Conservation (phyloP, 2,797 vertebrate species). For the Stomatorhinus walkeri region DNA sequence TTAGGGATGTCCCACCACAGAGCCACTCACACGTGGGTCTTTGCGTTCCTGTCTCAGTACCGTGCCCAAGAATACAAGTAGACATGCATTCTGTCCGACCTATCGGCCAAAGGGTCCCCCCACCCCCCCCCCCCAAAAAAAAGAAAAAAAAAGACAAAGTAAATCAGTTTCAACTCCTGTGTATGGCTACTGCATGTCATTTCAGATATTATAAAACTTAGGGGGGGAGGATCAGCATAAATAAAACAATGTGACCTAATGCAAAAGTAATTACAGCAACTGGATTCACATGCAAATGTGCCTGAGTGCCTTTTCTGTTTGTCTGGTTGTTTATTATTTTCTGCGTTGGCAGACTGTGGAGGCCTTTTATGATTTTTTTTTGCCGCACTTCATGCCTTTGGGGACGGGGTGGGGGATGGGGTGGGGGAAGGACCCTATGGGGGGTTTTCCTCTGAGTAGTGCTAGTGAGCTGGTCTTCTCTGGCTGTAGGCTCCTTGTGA, state of each 20-base stretch:
- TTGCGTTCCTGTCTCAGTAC: not conserved
- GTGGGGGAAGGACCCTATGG: slow-evolving; percentile 21
- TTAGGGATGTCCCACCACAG: not conserved
- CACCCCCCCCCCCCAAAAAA: not conserved
- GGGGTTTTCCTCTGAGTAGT: slow-evolving; percentile 17
- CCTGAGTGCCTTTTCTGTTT: slow-evolving; percentile 33
- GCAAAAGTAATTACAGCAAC: not conserved
- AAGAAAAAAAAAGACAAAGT: not conserved
- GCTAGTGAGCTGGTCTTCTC: slow-evolving; percentile 46
- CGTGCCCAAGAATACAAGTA: not conserved
- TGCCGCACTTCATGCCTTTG: slow-evolving; percentile 41
- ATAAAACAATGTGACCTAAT: not conserved
- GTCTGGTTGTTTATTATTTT: not conserved
- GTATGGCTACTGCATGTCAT: not conserved
- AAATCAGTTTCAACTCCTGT: not conserved
- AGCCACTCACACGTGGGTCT: not conserved
- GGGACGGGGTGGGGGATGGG: slow-evolving; percentile 13
- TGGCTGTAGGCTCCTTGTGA: slow-evolving; percentile 40
- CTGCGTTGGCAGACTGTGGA: slow-evolving; percentile 20
- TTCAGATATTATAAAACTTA: not conserved
- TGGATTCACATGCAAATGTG: slow-evolving; percentile 34
- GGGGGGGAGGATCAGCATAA: not conserved
- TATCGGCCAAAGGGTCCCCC: not conserved
- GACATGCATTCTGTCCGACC: not conserved
- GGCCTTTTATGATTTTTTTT: slow-evolving; percentile 29